Evolutionary conservation across 2,888 invertebrate species (phyloP).

Genomic region (Aricia artaxerxes): DNA sequence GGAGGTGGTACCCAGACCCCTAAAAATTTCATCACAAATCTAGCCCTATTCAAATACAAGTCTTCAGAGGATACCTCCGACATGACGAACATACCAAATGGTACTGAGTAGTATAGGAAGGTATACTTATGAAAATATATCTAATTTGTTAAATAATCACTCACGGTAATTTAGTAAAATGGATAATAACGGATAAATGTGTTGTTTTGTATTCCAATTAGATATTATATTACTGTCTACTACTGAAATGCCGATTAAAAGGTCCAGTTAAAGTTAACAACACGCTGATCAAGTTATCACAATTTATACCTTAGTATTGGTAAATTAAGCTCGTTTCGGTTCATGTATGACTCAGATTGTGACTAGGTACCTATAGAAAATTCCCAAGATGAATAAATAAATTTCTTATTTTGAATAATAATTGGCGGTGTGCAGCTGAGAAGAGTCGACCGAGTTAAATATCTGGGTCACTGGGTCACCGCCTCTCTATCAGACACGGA

Average conservation of each 20-base stretch:
- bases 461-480: no score
- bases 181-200: neutral
- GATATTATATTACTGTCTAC: neutral
- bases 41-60: constrained; percentile 63
- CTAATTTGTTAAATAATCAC: neutral
- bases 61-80: constrained; percentile 48
- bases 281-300: neutral
- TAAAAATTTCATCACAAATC: constrained; percentile 63
- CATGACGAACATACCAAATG: constrained; percentile 38
- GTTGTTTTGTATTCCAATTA: constrained; percentile 2
- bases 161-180: constrained; percentile 2
- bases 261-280: neutral
- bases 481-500: no score
- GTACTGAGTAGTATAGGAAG: neutral
- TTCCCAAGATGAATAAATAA: no score
- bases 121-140: neutral
- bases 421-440: no score
- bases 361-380: no score
- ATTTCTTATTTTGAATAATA: no score
- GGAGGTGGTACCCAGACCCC: constrained; percentile 63
- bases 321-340: no score
- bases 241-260: neutral
- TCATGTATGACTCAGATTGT: no score
- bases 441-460: no score
- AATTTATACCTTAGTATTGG: neutral